Evolutionary conservation across 2,797 vertebrate genomes (phyloP), one percentile per base, ranked within the genome.

Genomic region (Paramormyrops hopkinsi): DNA sequence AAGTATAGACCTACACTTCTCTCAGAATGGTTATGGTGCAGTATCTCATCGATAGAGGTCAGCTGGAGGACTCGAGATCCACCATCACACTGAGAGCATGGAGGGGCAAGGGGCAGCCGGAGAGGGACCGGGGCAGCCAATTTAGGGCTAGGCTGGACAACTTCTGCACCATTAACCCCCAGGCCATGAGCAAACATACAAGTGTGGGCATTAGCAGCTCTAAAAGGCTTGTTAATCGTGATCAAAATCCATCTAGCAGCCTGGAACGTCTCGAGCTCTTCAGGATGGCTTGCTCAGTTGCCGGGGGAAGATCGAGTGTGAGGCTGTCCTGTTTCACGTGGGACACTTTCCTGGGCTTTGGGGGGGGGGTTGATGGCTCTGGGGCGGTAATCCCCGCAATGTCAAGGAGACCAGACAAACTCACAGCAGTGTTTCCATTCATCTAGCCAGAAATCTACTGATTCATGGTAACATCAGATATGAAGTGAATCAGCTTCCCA

Each of bases 101-200:
- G 33, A 46, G 2, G 37, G 37, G 76, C 37, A 8, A 12, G 79
- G 2, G 19, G n/a, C 46, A 48, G 19, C 19, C 17, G 2, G 79
- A 46, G 6, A 17, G 41, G 29, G 12, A 79, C 33, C n/a, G 0
- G n/a, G 17, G 37, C 79, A 41, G 76, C 33, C 2, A 8, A 11
- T 83, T 83, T 46, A 19, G 14, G 44, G 33, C 22, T 19, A 79
- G 11, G n/a, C 54, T 19, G 8, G 41, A 54, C 5, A 48, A 25
- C 56, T 88, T 88, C 56, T 46, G 56, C 86, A 62, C 56, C 86
- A 88, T 88, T 88, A 88, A 65, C 29, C 54, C 41, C 37, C 54
- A 46, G 54, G 8, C 56, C 56, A 69, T 56, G n/a, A 22, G 56
- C 56, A 88, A 88, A 88, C 85, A 87, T 12, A 37, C 14, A 87